A percentile compares a stretch with the other conserved stretches of the same genome.
phyloP scores from a whole-genome alignment of 1,140 invertebrate species.

The Nebria ingens region DNA sequence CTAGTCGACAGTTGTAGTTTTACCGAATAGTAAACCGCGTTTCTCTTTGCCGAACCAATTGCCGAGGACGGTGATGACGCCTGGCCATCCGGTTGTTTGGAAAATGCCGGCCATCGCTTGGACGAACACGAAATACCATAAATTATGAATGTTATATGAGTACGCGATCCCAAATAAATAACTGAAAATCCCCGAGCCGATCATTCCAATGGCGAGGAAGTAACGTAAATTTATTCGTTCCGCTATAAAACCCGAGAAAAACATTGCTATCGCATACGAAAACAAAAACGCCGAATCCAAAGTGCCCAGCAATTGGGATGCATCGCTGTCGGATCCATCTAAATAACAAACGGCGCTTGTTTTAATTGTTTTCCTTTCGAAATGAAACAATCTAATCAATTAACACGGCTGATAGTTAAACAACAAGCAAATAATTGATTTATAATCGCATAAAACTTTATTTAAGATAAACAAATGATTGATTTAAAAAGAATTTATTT shows the following conservation, averaged over 20 bases:
- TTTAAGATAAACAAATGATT: no score
- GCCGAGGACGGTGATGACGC: conserved; percentile 84
- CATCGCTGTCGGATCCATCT: conserved; percentile 66
- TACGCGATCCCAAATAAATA: conserved; percentile 85
- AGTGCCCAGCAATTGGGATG: conserved; percentile 70
- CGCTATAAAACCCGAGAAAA: conserved; percentile 78
- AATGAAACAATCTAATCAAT: no score
- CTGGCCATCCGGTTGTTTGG: conserved; percentile 85
- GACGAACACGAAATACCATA: conserved; percentile 77
- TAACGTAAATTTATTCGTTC: conserved; percentile 86
- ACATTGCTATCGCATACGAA: conserved; percentile 89
- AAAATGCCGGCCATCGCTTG: conserved; percentile 77
- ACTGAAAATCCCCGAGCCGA: conserved; percentile 76
- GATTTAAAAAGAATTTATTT: no score
- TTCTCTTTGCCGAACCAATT: conserved; percentile 94
- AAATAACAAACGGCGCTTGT: no score
- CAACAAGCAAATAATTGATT: no score
- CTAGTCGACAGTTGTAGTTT: no score
- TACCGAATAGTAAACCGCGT: conserved; percentile 86
- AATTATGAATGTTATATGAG: conserved; percentile 69
- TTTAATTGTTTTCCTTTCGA: no score
- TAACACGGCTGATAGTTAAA: no score
- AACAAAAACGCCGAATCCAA: conserved; percentile 90
- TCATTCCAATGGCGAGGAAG: conserved; percentile 84
- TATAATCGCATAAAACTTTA: no score